These are phyloP conservation scores for Anniella stebbinsi DNA, from an alignment of 2,797 vertebrate species.

Conservation along the genomic window DNA sequence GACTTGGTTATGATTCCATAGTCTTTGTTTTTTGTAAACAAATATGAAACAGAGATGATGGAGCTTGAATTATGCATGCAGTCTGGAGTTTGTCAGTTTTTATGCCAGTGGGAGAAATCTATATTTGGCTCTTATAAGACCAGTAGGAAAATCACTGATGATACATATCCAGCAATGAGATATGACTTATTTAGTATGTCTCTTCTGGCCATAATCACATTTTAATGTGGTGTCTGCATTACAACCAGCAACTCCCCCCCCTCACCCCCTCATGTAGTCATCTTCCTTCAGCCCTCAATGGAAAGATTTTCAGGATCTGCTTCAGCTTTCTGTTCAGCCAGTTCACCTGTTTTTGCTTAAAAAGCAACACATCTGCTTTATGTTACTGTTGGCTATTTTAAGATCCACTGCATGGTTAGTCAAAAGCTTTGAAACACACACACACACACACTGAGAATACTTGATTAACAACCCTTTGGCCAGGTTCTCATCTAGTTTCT, in stretches of 20 bases:
- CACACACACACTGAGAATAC: conserved; percentile 36
- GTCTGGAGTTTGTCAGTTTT: conserved; percentile 32
- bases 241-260: conserved; percentile 34
- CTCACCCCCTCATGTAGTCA: conserved; percentile 17
- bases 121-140: conserved; percentile 25
- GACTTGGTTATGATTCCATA: not conserved
- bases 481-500: conserved; percentile 34
- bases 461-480: conserved; percentile 61
- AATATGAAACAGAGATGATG: conserved; percentile 33
- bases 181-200: conserved; percentile 53
- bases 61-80: conserved; percentile 22
- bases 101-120: conserved; percentile 52
- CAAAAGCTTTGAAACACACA: conserved; percentile 57
- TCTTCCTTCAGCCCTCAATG: conserved; percentile 56
- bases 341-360: conserved; percentile 76
- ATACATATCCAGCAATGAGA: conserved; percentile 37
- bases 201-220: conserved; percentile 56
- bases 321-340: conserved; percentile 70
- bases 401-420: conserved; percentile 64
- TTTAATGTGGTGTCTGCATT: conserved; percentile 59
- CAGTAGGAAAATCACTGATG: conserved; percentile 53
- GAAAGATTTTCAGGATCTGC: conserved; percentile 71
- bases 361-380: conserved; percentile 67
- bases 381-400: conserved; percentile 67
- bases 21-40: not conserved